These are phyloP conservation scores for Pheosia tremula DNA, from an alignment of 2,888 invertebrate genomes.

Conservation along the genomic window DNA sequence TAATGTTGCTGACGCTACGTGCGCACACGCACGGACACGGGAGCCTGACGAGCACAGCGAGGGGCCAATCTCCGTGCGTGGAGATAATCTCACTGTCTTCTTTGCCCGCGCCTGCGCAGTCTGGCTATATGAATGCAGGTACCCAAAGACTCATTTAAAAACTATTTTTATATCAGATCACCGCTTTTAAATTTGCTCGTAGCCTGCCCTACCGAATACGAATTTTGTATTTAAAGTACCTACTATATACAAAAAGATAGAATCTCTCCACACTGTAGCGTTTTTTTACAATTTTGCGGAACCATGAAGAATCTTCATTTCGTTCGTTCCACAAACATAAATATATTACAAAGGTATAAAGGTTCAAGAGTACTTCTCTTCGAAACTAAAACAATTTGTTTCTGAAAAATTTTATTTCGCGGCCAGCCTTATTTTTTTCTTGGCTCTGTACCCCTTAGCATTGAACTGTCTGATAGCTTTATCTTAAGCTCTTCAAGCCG, in stretches of 20 bases:
- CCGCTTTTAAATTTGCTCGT: neutral
- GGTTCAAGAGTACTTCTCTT: neutral
- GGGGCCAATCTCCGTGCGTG: constrained; percentile 74
- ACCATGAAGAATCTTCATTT: too few species aligned
- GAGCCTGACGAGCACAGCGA: constrained; percentile 60
- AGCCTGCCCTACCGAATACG: neutral
- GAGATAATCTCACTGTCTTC: constrained; percentile 73
- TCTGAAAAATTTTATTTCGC: neutral
- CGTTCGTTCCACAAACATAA: too few species aligned
- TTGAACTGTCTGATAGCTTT: constrained; percentile 6
- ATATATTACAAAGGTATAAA: too few species aligned
- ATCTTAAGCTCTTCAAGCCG: neutral
- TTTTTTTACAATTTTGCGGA: too few species aligned
- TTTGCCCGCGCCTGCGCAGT: constrained; percentile 7
- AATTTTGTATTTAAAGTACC: too few species aligned
- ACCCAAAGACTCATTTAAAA: neutral
- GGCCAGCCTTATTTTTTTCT: neutral
- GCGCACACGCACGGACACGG: constrained; percentile 46
- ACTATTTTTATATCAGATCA: neutral
- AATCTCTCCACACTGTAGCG: too few species aligned
- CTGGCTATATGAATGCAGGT: neutral
- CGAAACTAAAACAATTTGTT: neutral
- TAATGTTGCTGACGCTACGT: constrained; percentile 46
- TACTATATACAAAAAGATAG: too few species aligned
- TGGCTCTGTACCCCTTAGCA: neutral